Conservation (phyloP, 2,888 invertebrate species). For the Andricus curvator region DNA sequence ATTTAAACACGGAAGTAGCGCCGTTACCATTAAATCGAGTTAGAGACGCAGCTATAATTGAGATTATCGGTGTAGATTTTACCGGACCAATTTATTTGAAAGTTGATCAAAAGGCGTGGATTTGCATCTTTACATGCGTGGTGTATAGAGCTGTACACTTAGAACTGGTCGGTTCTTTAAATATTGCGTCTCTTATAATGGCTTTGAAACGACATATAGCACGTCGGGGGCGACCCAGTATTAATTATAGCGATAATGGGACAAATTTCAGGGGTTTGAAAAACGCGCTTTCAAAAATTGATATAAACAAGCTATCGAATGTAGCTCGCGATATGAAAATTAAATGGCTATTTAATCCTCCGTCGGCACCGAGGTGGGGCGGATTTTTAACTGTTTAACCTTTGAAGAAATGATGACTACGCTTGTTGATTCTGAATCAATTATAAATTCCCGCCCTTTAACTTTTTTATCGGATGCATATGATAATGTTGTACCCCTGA, state of each 20-base stretch:
- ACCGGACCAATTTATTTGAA: conserved; percentile 66
- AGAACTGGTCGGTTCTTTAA: conserved; percentile 65
- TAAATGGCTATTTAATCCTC: conserved; percentile 49
- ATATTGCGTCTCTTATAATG: conserved; percentile 63
- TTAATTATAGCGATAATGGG: conserved; percentile 72
- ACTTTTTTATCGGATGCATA: conserved; percentile 55
- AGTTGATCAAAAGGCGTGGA: conserved; percentile 61
- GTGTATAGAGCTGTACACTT: conserved; percentile 72
- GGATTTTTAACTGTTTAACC: conserved; percentile 55
- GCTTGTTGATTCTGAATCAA: conserved; percentile 65
- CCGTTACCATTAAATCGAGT: conserved; percentile 64
- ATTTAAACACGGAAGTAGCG: conserved; percentile 50
- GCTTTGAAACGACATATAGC: conserved; percentile 68
- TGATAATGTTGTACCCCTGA: conserved; percentile 54
- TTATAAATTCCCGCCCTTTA: conserved; percentile 69
- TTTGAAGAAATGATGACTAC: conserved; percentile 62
- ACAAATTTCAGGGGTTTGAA: conserved; percentile 63
- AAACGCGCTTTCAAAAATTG: conserved; percentile 25
- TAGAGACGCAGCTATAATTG: conserved; percentile 54
- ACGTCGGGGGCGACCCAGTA: conserved; percentile 64
- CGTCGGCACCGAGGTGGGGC: conserved; percentile 47
- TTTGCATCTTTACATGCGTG: conserved; percentile 72
- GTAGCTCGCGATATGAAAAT: conserved; percentile 28
- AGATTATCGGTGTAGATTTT: conserved; percentile 66
- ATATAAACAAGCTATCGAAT: conserved; percentile 1